Percentiles rank a stretch among this genome's conserved stretches.
Conservation (phyloP, 2,113 vertebrate genomes). For the Leptocoma aspasia region DNA sequence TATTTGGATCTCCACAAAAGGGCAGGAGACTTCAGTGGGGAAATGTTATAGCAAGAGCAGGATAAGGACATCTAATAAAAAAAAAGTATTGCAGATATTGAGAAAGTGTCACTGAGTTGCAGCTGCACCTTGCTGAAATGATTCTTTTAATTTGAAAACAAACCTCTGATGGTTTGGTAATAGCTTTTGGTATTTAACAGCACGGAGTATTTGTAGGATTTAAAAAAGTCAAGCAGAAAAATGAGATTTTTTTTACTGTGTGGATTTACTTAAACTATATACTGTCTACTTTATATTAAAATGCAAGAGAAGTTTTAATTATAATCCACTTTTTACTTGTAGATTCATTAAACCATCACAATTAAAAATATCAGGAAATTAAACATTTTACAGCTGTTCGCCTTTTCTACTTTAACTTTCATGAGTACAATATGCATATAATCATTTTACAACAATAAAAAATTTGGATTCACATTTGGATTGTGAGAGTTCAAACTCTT, state of each 20-base stretch:
- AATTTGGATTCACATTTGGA: not conserved
- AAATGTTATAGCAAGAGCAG: not conserved
- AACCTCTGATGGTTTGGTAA: not conserved
- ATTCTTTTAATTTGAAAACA: not conserved
- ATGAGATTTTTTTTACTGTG: not conserved
- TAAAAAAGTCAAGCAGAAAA: not conserved
- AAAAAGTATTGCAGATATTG: not conserved
- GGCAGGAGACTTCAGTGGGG: not conserved
- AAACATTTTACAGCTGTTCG: conserved; percentile 6
- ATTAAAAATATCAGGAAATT: conserved; percentile 32
- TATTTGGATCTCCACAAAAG: not conserved
- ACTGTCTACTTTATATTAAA: not conserved
- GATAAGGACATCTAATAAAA: not conserved
- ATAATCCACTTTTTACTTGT: not conserved
- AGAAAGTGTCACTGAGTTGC: not conserved
- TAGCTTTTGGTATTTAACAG: not conserved
- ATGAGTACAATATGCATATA: not conserved
- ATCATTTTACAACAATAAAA: not conserved
- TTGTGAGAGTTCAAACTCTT: not conserved
- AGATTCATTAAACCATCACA: not conserved
- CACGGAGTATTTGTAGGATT: not conserved
- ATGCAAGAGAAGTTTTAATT: not conserved
- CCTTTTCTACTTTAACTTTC: not conserved
- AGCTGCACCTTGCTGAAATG: not conserved
- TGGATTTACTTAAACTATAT: not conserved